Evolutionary conservation across 2,888 invertebrate genomes (phyloP).

Genomic region (Lasioglossum vierecki): DNA sequence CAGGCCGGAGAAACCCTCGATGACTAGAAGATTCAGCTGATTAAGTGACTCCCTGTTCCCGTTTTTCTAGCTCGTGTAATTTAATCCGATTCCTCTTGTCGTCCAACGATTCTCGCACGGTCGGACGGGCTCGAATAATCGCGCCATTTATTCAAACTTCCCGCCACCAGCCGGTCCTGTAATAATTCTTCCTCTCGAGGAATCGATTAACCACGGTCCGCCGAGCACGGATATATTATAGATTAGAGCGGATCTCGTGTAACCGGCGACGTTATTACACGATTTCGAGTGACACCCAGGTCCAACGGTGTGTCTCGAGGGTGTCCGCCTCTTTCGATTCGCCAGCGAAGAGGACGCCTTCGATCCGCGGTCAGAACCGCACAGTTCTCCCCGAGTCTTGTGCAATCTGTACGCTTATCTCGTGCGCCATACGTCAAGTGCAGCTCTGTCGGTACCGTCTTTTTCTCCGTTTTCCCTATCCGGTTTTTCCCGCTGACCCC

Average conservation of each 20-base stretch:
- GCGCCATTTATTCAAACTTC: constrained; percentile 23
- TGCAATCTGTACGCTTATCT: constrained; percentile 69
- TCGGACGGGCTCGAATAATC: constrained; percentile 31
- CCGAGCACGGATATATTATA: constrained; percentile 19
- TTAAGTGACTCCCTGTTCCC: constrained; percentile 46
- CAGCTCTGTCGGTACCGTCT: constrained; percentile 55
- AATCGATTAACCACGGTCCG: constrained; percentile 58
- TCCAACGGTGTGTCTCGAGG: constrained; percentile 51
- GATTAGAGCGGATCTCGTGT: constrained; percentile 22
- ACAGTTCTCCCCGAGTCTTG: constrained; percentile 45
- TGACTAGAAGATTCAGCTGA: constrained; percentile 59
- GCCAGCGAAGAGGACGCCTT: constrained; percentile 37
- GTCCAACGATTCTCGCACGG: constrained; percentile 5
- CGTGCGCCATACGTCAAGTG: constrained; percentile 64
- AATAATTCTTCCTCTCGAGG: constrained; percentile 39
- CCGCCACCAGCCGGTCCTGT: constrained; percentile 7
- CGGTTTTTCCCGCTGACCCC: constrained; percentile 57
- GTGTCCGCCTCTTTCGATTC: constrained; percentile 22
- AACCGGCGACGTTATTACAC: constrained; percentile 39
- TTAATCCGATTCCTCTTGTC: constrained; percentile 52
- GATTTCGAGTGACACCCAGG: constrained; percentile 27
- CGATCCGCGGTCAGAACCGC: constrained; percentile 59
- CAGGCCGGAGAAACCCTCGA: constrained; percentile 34
- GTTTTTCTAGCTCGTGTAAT: constrained; percentile 49
- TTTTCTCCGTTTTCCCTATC: constrained; percentile 56